These are phyloP conservation scores for Lasioglossum zephyrum DNA, from an alignment of 2,888 invertebrate genomes.

Conservation along the genomic window DNA sequence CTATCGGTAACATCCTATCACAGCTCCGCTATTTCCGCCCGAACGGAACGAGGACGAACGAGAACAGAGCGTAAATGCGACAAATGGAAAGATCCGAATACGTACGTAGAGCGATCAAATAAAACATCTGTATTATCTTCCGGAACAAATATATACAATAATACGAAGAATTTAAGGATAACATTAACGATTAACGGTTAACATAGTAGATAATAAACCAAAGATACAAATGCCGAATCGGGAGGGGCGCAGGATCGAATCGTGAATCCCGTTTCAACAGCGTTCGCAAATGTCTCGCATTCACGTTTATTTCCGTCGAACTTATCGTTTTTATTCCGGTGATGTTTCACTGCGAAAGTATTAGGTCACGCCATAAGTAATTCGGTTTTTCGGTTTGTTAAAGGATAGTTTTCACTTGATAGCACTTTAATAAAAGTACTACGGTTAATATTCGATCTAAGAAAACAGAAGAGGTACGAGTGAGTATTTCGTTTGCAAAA, in stretches of 20 bases:
- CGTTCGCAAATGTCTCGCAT: not conserved
- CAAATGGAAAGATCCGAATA: slow-evolving; percentile 54
- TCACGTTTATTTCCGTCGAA: not conserved
- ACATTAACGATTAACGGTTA: slow-evolving; percentile 56
- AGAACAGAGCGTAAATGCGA: slow-evolving; percentile 38
- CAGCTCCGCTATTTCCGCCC: slow-evolving; percentile 34
- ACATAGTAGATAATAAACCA: slow-evolving; percentile 23
- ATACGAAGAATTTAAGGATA: slow-evolving; percentile 71
- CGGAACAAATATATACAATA: slow-evolving; percentile 68
- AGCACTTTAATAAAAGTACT: too few species aligned
- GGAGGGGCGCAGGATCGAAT: slow-evolving; percentile 41
- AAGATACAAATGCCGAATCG: slow-evolving; percentile 29
- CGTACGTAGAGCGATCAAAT: slow-evolving; percentile 51
- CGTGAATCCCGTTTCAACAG: slow-evolving; percentile 8
- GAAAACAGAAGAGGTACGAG: not conserved
- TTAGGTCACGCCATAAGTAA: not conserved
- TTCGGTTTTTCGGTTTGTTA: not conserved
- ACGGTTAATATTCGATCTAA: too few species aligned
- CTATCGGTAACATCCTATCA: slow-evolving; percentile 32
- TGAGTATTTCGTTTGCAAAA: not conserved
- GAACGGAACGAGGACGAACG: slow-evolving; percentile 37
- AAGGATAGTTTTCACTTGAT: not conserved
- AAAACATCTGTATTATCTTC: slow-evolving; percentile 48
- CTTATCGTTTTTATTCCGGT: not conserved
- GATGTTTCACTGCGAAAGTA: not conserved